Base-by-base conservation (phyloP, 2,113 vertebrate species). In the Otocyon megalotis region DNA sequence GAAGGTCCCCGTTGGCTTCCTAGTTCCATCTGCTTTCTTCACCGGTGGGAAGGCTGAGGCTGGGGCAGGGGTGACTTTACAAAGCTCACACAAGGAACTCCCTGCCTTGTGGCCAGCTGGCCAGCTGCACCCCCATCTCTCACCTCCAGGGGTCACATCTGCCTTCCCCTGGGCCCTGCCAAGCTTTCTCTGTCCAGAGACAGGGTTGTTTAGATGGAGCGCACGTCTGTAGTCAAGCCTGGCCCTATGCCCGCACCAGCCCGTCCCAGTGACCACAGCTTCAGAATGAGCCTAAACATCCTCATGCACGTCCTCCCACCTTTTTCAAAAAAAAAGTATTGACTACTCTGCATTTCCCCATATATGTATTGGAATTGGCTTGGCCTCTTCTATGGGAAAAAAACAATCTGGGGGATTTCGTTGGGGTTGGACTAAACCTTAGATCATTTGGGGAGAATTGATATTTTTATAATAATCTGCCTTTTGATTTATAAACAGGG, bases 151-250 rank as follows among this genome's bases (percentile, higher is more conserved):
- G 28, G 76, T 22, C 7, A 1, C 22, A 8, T 56, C 37, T 24
- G 1, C 67, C 54, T 24, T 15, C 67, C 65, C 37, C 92, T 10
- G 14, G 1, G 8, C 35, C 5, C 43, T 5, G 32, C 54, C 13
- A 24, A 1, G 17, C 60, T 48, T 8, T 13, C 37, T 26, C 19
- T 10, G 19, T 56, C 79, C 3, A 4, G 3, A 16, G 58, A 79
- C 60, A 1, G 11, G 7, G 67, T n/a, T 7, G 56, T 67, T 4
- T 5, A 35, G 53, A 20, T 0, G 1, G 1, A 0, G 10, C 16
- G 15, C 26, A 37, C 1, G 0, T 14, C 56, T 32, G 43, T 0
- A 24, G 28, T 48, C 28, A 11, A 22, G 67, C n/a, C 56, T 28
- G 16, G 30, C 24, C 76, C 76, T 0, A 8, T 32, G 17, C 13